Percentiles rank a stretch among this genome's conserved stretches.
Conservation (phyloP, 2,797 vertebrate genomes). For the Synanceia verrucosa region DNA sequence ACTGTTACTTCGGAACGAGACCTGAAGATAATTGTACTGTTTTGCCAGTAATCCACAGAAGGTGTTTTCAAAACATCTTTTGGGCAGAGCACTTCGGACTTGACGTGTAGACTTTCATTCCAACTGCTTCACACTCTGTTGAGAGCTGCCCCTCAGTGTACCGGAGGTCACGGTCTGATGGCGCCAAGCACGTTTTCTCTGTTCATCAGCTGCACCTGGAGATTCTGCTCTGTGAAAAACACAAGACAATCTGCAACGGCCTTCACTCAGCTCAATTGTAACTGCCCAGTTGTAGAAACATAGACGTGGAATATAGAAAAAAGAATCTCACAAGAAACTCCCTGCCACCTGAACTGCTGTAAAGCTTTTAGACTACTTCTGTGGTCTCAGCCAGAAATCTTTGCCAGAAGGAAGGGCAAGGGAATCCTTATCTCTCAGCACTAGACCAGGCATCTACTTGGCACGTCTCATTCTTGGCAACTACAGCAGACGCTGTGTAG, state of each 20-base stretch:
- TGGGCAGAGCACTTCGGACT: background rate
- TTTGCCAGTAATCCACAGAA: too few relatives aligned
- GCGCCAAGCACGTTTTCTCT: conserved; percentile 9
- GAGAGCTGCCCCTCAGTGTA: conserved; percentile 8
- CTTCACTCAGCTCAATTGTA: background rate
- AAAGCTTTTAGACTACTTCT: background rate
- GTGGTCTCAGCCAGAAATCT: background rate
- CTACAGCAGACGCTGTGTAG: background rate
- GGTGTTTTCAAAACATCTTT: too few relatives aligned
- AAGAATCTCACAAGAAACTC: too few relatives aligned
- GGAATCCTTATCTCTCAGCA: background rate
- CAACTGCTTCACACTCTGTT: conserved; percentile 27
- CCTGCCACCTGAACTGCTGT: background rate
- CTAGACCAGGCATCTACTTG: background rate
- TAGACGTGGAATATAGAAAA: too few relatives aligned
- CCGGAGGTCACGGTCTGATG: conserved; percentile 27
- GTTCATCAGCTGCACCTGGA: conserved; percentile 30
- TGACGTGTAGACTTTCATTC: conserved; percentile 23
- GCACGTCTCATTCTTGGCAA: background rate
- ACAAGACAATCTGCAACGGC: background rate
- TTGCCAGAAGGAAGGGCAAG: background rate
- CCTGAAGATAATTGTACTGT: too few relatives aligned
- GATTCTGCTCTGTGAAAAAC: background rate
- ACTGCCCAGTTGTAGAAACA: background rate
- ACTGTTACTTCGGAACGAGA: background rate